phyloP scores from a whole-genome alignment of 2,888 invertebrate species.

The Hemicrepidius hirtus region DNA sequence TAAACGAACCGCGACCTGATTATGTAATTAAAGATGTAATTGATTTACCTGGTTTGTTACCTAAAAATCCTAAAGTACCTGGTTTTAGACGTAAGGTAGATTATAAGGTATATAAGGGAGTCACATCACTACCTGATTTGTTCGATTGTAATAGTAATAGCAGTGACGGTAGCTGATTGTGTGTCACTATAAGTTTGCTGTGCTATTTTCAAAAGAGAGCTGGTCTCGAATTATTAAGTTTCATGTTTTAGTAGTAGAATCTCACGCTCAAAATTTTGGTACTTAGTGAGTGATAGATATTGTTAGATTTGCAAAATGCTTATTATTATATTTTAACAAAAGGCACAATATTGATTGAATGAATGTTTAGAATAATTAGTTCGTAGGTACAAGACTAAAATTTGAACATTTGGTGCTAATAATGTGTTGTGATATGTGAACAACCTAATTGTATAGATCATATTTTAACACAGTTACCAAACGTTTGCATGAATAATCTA shows the following conservation, averaged over 20 bases:
- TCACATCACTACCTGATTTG: conserved; percentile 64
- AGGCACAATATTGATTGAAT: background rate
- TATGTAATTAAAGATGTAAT: conserved; percentile 80
- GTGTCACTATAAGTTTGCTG: background rate
- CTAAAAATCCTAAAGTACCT: conserved; percentile 71
- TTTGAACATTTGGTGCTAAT: conserved; percentile 49
- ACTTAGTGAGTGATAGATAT: conserved; percentile 8
- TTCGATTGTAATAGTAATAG: conserved; percentile 72
- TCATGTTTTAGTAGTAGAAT: background rate
- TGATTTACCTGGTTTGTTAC: conserved; percentile 78
- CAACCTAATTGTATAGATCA: conserved; percentile 37
- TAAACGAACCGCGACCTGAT: conserved; percentile 76
- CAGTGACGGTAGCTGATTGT: conserved; percentile 74
- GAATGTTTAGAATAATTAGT: conserved; percentile 7
- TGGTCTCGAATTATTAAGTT: background rate
- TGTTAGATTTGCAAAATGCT: background rate
- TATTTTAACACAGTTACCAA: conserved; percentile 44
- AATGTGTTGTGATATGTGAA: conserved; percentile 47
- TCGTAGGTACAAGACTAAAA: conserved; percentile 25
- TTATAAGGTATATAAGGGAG: conserved; percentile 50
- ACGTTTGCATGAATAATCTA: conserved; percentile 11
- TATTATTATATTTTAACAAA: background rate
- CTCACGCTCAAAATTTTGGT: conserved; percentile 25
- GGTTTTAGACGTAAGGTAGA: conserved; percentile 56
- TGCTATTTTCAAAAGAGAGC: background rate